A percentile compares a stretch with the other conserved stretches of the same genome.
Conservation (phyloP, 2,113 vertebrate genomes). For the Calidris pugnax region DNA sequence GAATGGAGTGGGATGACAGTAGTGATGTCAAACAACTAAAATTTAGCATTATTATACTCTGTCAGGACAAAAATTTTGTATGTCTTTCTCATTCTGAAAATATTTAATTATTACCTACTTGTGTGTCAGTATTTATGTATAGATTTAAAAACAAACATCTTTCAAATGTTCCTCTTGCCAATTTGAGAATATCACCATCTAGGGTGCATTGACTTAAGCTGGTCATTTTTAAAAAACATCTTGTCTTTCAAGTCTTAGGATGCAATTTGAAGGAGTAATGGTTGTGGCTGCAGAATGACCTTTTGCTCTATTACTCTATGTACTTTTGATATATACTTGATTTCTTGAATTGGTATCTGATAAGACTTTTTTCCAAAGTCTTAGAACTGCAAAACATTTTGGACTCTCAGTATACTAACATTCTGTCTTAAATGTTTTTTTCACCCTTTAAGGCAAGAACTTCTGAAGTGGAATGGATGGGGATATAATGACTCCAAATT, state of each 20-base stretch:
- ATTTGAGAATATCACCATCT: not conserved
- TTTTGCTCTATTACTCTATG: not conserved
- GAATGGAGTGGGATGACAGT: not conserved
- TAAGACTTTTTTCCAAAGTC: not conserved
- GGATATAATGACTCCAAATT: conserved; percentile 96
- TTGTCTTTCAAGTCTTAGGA: not conserved
- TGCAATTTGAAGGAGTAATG: not conserved
- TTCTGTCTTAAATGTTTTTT: not conserved
- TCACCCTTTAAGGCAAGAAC: conserved; percentile 85
- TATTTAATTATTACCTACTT: not conserved
- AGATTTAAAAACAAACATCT: not conserved
- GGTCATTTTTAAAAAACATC: not conserved
- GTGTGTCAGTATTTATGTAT: not conserved
- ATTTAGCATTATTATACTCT: not conserved
- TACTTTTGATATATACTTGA: not conserved
- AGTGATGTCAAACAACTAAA: not conserved
- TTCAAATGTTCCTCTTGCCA: not conserved
- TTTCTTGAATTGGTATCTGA: not conserved
- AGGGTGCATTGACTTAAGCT: not conserved
- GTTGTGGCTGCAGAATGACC: not conserved
- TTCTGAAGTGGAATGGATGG: conserved; percentile 99
- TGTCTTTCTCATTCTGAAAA: not conserved
- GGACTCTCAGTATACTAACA: not conserved
- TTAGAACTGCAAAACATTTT: not conserved
- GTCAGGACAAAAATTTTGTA: not conserved